Base-by-base conservation (phyloP, 2,797 vertebrate species). In the Gadopsis marmoratus region DNA sequence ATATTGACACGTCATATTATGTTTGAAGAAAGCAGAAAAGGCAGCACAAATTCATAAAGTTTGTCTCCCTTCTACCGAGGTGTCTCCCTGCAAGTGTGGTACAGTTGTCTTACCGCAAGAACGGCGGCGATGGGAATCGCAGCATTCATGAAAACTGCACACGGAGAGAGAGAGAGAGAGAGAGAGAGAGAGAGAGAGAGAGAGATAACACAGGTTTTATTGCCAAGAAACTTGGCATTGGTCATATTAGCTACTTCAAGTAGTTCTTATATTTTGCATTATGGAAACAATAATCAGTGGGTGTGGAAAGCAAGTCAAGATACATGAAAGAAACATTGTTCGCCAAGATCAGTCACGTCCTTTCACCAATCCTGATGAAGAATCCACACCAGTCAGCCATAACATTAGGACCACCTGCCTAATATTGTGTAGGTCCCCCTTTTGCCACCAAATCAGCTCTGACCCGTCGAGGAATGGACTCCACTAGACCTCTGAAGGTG, bases 111-210 rank as follows among this genome's bases (percentile, higher is more conserved):
- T 97, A 99, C 98, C 82, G 96, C 96, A 23, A 99, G 95, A 41
- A 99, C 98, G 11, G 98, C 98, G 45, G 97, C 98, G 29, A 99
- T 99, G 74, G 98, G 98, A 77, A 99, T 98, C 26, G 97, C 98
- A 7, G 98, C 97, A 5, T 99, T 99, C 97, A 99, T 98, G 91
- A 99, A 99, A 89, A 99, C 98, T 99, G 92, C 19, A 82, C 19
- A 82, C 82, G 93, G 41, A 92, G 81, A 89, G 5, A 77, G 7
- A 26, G 26, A 26, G 26, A 26, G 26, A 26, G 26, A 26, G 26
- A 26, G 26, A 26, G 1, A 26, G 81, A 89, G 5, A 77, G 7
- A 26, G 26, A 26, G 26, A 26, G 26, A 26, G 26, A 26, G 26
- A 26, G 26, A 26, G 1, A 26, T n/a, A 71, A 51, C 39, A 16